These are phyloP conservation scores for Euzetes globulus DNA, from an alignment of 2,888 invertebrate genomes.

Conservation along the genomic window DNA sequence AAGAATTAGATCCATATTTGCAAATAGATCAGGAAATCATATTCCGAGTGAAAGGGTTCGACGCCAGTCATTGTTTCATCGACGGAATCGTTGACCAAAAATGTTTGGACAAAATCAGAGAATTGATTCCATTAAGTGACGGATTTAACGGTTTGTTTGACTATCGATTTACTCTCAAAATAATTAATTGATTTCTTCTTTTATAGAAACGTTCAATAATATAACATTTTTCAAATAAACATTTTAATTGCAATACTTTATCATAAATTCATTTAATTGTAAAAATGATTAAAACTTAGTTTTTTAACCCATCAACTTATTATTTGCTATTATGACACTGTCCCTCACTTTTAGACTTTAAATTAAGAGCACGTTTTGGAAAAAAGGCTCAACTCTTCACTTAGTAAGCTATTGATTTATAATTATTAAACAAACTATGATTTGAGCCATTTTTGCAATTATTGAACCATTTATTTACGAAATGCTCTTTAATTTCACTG, in stretches of 20 bases:
- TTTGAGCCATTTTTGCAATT: too few relatives aligned
- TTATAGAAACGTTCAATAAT: not conserved
- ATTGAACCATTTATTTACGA: not conserved
- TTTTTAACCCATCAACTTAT: not conserved
- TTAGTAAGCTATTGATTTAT: too few relatives aligned
- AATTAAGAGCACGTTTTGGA: not conserved
- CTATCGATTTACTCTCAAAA: not conserved
- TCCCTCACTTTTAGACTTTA: not conserved
- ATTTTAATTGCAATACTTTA: not conserved
- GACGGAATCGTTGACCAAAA: constrained; percentile 35
- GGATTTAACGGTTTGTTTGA: not conserved
- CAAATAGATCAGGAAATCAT: constrained; percentile 27
- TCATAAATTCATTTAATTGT: not conserved
- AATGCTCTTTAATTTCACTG: not conserved
- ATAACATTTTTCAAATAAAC: not conserved
- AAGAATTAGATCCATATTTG: not conserved
- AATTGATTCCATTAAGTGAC: not conserved
- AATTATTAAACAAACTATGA: too few relatives aligned
- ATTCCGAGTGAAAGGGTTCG: constrained; percentile 27
- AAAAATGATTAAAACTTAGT: not conserved
- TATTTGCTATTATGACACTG: not conserved
- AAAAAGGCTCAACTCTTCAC: not conserved
- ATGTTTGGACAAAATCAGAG: constrained; percentile 4
- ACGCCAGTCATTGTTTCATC: constrained; percentile 26
- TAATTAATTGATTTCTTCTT: not conserved